These are phyloP conservation scores for Dendronephthya gigantea DNA, from an alignment of 64 coral and sea anemone species.

Conservation along the genomic window DNA sequence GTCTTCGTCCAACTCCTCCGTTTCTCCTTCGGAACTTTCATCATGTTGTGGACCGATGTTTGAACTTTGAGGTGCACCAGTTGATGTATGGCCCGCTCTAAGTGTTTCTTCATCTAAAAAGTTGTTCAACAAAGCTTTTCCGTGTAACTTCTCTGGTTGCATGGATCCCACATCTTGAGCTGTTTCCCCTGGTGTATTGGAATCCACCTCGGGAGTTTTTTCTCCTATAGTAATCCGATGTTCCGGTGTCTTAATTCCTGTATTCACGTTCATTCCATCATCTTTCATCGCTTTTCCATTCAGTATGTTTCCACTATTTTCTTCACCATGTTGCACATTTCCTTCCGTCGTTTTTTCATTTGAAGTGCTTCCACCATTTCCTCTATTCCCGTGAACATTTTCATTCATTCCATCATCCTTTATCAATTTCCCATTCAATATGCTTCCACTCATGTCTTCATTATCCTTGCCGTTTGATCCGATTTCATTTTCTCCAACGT, in stretches of 20 bases:
- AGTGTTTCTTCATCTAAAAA: background rate
- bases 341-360: background rate
- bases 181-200: no score
- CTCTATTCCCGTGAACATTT: background rate
- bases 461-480: background rate
- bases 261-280: background rate
- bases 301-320: background rate
- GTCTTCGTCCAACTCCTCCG: background rate
- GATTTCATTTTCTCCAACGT: background rate
- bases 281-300: background rate
- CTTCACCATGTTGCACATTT: background rate
- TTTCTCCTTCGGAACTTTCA: background rate
- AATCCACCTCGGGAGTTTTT: background rate
- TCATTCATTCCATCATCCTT: background rate
- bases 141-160: background rate
- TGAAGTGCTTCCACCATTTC: background rate
- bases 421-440: background rate
- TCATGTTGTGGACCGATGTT: background rate
- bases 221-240: background rate
- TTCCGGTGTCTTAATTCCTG: background rate
- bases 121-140: background rate
- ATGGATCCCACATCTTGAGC: background rate
- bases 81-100: background rate
- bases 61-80: background rate
- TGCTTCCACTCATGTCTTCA: background rate